Evolutionary conservation across 2,113 vertebrate species (phyloP), one percentile per base, ranked within the genome.

Genomic region (Anthoscopus minutus): DNA sequence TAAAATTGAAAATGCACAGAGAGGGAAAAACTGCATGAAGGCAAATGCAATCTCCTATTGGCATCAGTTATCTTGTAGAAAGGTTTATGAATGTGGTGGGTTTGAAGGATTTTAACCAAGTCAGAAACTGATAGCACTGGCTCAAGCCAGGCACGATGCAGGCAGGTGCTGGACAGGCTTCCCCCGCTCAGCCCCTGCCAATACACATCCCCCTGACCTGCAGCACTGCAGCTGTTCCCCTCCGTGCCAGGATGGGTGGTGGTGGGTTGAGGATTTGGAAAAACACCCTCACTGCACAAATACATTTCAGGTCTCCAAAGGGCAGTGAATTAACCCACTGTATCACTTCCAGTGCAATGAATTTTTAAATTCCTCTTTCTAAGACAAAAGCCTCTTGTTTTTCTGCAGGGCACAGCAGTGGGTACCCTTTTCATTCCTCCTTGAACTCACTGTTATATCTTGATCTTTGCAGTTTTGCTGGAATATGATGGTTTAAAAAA

Each of bases 321-420:
- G 88, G 85, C 40, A 86, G 56, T 94, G 91, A 84, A 81, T 89
- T 67, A 78, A 93, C n/a, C 42, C 54, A 54, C 93, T 93, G 90
- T 92, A 88, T 88, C 77, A 47, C 53, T 93, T 92, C 60, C 74
- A 82, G 53, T 62, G 66, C 88, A 90, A 80, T 79, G 33, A 79
- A 51, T 94, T 95, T 89, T 89, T 50, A 76, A 84, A 93, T 86
- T 88, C 69, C 42, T 81, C 66, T 57, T 87, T 76, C 62, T 30
- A 70, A 95, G 79, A 96, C 89, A 97, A 97, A 96, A 94, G 74
- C 83, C 90, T 92, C 71, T 89, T 96, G 93, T 95, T 84, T 81
- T 91, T 78, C 78, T 83, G 56, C 53, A 48, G 73, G 69, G 69
- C 82, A 85, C 27, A 83, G 73, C 10, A 27, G 42, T 87, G 35